These are phyloP conservation scores for Balearica regulorum DNA, from an alignment of 2,797 vertebrate genomes.

Conservation along the genomic window DNA sequence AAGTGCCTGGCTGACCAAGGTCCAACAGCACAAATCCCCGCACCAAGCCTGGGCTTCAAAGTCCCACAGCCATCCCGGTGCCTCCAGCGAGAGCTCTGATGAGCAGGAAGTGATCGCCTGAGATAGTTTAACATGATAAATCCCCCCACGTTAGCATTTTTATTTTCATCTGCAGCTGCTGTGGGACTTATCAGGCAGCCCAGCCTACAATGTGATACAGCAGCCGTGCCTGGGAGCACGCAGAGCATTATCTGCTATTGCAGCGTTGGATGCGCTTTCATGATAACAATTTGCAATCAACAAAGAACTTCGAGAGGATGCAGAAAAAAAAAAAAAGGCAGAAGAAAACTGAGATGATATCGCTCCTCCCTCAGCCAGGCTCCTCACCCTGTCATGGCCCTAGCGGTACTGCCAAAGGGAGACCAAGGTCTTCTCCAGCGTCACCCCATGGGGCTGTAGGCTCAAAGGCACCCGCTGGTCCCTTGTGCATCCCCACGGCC, in stretches of 20 bases:
- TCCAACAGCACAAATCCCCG: background rate
- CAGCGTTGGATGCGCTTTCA: conserved; percentile 15
- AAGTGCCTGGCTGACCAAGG: rapidly evolving
- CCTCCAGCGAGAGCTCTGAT: background rate
- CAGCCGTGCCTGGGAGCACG: background rate
- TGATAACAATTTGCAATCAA: conserved; percentile 17
- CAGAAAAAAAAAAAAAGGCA: background rate
- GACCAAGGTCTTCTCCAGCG: background rate
- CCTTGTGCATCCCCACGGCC: too few relatives aligned
- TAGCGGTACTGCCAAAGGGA: background rate
- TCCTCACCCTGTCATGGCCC: background rate
- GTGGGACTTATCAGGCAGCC: background rate
- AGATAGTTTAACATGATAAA: background rate
- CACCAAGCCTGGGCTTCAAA: background rate
- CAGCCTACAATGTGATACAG: background rate
- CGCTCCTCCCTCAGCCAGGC: background rate
- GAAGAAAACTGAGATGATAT: background rate
- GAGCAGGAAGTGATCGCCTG: conserved; percentile 17
- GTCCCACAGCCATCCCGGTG: background rate
- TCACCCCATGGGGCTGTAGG: rapidly evolving
- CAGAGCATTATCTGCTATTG: background rate
- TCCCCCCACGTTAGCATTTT: background rate
- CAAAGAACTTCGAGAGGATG: background rate
- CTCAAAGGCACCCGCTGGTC: background rate
- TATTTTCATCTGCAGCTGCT: conserved; percentile 20